Evolutionary conservation across 2,888 invertebrate species (phyloP).

Genomic region (Conchocele bisecta): DNA sequence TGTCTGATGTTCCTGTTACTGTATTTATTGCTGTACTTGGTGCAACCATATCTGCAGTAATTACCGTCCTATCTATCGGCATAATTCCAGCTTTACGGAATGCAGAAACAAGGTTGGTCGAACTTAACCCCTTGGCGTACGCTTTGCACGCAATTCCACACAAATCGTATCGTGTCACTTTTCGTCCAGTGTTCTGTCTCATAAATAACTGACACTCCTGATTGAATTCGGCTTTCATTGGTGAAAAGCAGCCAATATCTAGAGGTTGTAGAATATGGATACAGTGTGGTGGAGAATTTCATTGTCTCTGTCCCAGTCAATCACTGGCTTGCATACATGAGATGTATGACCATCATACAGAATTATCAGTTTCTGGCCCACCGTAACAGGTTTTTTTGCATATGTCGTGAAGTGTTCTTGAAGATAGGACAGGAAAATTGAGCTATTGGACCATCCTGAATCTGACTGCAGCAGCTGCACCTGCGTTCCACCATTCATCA

Average conservation of each 20-base stretch:
- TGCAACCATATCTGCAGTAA: background rate
- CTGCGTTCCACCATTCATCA: slow-evolving; percentile 1
- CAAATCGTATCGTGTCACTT: background rate
- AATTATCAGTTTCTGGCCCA: slow-evolving; percentile 1
- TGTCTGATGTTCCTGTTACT: too few relatives aligned
- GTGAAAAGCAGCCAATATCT: background rate
- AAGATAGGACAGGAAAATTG: background rate
- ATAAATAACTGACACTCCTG: background rate
- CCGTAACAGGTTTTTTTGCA: background rate
- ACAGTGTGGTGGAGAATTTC: slow-evolving; percentile 16
- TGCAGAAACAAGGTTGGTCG: background rate
- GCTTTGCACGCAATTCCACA: background rate
- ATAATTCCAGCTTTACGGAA: background rate
- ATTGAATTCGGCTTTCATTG: background rate
- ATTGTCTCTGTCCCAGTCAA: slow-evolving; percentile 26
- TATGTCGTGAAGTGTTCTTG: slow-evolving; percentile 10
- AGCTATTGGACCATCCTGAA: slow-evolving; percentile 17
- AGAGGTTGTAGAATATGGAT: slow-evolving; percentile 17
- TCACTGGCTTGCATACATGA: slow-evolving; percentile 6
- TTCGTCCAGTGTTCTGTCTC: background rate
- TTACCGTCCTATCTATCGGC: background rate
- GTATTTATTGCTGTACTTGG: too few relatives aligned
- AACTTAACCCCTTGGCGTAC: background rate
- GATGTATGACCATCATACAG: slow-evolving; percentile 26
- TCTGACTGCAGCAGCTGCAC: background rate